Conservation (phyloP, 1,140 invertebrate genomes). For the Drosophila ohnishii region DNA sequence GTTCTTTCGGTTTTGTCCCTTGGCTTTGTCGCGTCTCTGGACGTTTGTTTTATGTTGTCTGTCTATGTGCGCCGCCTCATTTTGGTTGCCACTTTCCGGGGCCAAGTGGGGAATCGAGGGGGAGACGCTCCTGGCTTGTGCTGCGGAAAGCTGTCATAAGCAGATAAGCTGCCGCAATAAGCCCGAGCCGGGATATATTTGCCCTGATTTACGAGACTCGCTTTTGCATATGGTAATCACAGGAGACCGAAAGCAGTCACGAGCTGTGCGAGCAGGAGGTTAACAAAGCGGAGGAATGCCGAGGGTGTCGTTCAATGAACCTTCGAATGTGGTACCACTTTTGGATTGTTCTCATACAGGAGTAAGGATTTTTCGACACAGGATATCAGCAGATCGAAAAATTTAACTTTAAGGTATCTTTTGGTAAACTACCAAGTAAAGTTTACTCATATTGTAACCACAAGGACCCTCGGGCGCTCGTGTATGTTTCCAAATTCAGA, state of each 20-base stretch:
- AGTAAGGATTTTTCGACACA: not conserved
- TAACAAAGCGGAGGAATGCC: not conserved
- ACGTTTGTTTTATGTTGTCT: conserved; percentile 78
- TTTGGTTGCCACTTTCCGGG: conserved; percentile 17
- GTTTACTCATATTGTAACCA: not conserved
- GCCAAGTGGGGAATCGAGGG: not conserved
- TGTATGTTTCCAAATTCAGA: not conserved
- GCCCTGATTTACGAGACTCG: conserved; percentile 82
- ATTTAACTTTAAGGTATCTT: not conserved
- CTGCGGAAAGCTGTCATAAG: conserved; percentile 82
- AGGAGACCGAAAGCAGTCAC: conserved; percentile 31
- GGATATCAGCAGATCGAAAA: not conserved
- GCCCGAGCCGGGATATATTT: conserved; percentile 80
- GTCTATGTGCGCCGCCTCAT: conserved; percentile 66
- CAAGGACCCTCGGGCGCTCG: not conserved
- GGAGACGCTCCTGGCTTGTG: conserved; percentile 24
- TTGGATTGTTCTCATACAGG: not conserved
- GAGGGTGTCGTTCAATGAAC: conserved; percentile 63
- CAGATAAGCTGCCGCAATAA: conserved; percentile 83
- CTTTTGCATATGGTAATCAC: conserved; percentile 82
- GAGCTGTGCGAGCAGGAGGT: not conserved
- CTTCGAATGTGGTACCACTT: conserved; percentile 10
- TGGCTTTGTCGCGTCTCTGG: conserved; percentile 67
- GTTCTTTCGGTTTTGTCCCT: conserved; percentile 72
- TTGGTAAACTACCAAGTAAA: not conserved